phyloP scores from a whole-genome alignment of 2,888 invertebrate genomes.

The Pandemis corylana region DNA sequence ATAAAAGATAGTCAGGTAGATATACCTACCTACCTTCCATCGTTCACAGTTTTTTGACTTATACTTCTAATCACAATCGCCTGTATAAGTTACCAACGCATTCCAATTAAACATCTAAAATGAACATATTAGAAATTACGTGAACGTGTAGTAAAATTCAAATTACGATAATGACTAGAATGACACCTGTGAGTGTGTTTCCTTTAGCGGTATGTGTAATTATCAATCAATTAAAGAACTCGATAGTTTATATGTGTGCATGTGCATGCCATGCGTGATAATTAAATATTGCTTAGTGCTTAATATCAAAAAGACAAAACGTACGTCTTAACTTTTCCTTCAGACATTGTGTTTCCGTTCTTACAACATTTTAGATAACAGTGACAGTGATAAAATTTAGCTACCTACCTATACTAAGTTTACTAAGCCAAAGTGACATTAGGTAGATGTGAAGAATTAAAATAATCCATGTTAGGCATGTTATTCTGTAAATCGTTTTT shows the following conservation, averaged over 20 bases:
- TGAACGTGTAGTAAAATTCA: slow-evolving; percentile 24
- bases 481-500: no score
- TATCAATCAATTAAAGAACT: background rate
- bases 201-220: slow-evolving; percentile 1
- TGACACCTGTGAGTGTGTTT: slow-evolving; percentile 26
- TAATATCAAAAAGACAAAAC: background rate
- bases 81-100: background rate
- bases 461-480: no score
- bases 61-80: slow-evolving; percentile 1
- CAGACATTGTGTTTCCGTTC: background rate
- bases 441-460: no score
- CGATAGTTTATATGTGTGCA: background rate
- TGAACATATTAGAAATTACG: background rate
- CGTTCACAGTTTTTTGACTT: background rate
- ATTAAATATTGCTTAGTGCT: background rate
- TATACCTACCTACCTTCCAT: background rate
- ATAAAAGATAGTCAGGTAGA: slow-evolving; percentile 6
- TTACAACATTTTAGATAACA: background rate
- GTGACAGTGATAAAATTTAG: background rate
- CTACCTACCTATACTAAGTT: no score
- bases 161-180: slow-evolving; percentile 25
- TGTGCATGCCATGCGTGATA: background rate
- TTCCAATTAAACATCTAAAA: background rate
- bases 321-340: background rate
- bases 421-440: no score